phyloP scores from a whole-genome alignment of 2,888 invertebrate genomes.

The Tenthredo scrophulariae region DNA sequence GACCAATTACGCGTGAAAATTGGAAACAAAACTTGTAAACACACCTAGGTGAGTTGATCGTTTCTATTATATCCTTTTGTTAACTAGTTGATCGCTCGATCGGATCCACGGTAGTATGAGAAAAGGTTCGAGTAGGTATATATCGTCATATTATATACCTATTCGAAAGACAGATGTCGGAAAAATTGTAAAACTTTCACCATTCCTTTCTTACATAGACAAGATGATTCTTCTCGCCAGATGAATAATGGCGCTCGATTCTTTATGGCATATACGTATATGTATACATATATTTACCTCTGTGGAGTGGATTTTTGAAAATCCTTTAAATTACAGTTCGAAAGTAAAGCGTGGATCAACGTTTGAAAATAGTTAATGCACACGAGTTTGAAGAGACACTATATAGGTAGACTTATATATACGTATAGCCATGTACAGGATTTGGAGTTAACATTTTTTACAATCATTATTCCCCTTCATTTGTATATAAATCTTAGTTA shows the following conservation, averaged over 20 bases:
- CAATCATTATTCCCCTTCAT: conserved; percentile 8
- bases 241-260: background rate
- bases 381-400: background rate
- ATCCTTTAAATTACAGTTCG: background rate
- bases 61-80: conserved; percentile 6
- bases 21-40: conserved; percentile 69
- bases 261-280: background rate
- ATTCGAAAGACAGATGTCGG: background rate
- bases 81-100: background rate
- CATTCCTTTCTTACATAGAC: background rate
- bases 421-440: background rate
- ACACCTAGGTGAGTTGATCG: conserved; percentile 29
- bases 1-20: conserved; percentile 77
- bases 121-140: background rate
- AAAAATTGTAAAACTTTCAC: background rate
- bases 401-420: background rate
- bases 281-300: background rate
- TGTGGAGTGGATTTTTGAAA: background rate
- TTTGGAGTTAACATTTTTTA: conserved; percentile 6
- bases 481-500: conserved; percentile 20
- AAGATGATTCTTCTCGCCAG: background rate
- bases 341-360: background rate
- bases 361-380: background rate
- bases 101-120: background rate
- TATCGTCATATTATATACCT: background rate